These are phyloP conservation scores for Cryptus viduatorius DNA, from an alignment of 2,888 invertebrate genomes.

Conservation along the genomic window DNA sequence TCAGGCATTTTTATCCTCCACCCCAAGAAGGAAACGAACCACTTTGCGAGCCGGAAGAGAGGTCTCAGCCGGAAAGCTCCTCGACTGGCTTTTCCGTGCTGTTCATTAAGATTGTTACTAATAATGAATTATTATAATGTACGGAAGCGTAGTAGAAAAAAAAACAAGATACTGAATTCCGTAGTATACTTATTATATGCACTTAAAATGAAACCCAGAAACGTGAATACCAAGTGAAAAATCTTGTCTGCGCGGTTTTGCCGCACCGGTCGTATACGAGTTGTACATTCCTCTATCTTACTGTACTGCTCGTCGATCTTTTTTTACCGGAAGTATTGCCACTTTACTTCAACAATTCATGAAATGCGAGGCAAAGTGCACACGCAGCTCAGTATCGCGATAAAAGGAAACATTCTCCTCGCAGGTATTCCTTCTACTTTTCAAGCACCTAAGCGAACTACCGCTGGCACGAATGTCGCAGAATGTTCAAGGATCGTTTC, in stretches of 20 bases:
- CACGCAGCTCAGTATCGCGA: not conserved
- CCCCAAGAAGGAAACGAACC: conserved; percentile 38
- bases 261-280: not conserved
- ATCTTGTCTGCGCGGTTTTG: conserved; percentile 16
- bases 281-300: not conserved
- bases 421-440: conserved; percentile 20
- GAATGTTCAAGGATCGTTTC: conserved; percentile 21
- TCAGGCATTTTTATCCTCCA: conserved; percentile 57
- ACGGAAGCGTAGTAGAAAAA: conserved; percentile 5
- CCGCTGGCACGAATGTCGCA: conserved; percentile 3
- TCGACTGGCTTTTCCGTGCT: conserved; percentile 48
- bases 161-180: conserved; percentile 1
- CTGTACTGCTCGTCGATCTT: not conserved
- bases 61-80: conserved; percentile 60
- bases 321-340: not conserved
- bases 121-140: conserved; percentile 61
- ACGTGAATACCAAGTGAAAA: conserved; percentile 1
- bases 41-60: conserved; percentile 59
- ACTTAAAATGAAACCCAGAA: not conserved
- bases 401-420: conserved; percentile 21
- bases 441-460: not conserved
- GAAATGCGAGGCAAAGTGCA: conserved; percentile 6
- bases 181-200: not conserved
- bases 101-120: conserved; percentile 65
- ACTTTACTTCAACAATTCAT: conserved; percentile 47